phyloP scores from a whole-genome alignment of 2,113 vertebrate genomes.

The Sinocyclocheilus maitianheensis region DNA sequence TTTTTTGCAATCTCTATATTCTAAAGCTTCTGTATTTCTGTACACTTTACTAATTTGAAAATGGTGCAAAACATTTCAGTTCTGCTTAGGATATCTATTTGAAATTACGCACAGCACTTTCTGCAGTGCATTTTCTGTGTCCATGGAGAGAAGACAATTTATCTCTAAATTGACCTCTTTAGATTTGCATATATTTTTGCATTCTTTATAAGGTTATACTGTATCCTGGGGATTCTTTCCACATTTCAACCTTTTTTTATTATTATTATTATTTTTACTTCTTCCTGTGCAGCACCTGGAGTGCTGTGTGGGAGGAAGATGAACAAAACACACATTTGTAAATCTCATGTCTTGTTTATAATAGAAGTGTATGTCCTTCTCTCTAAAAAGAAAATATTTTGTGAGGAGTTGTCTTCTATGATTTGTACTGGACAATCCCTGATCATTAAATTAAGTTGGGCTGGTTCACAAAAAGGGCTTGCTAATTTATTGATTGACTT shows the following conservation, averaged over 20 bases:
- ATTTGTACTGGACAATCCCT: constrained; percentile 71
- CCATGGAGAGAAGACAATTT: constrained; percentile 43
- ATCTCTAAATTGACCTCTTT: constrained; percentile 21
- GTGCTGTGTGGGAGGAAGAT: constrained; percentile 71
- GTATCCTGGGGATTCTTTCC: constrained; percentile 60
- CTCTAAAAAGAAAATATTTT: constrained; percentile 72
- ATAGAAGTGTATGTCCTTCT: constrained; percentile 70
- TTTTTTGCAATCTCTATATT: not conserved
- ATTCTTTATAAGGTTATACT: constrained; percentile 54
- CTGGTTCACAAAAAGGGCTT: constrained; percentile 66
- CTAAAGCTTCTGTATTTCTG: not conserved
- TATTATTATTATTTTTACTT: constrained; percentile 54
- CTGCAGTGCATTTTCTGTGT: not conserved
- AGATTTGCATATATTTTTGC: constrained; percentile 36
- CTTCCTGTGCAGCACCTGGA: constrained; percentile 76
- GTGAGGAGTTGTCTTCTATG: constrained; percentile 66
- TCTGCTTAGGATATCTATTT: not conserved
- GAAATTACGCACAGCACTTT: not conserved
- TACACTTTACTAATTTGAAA: not conserved
- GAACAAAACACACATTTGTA: constrained; percentile 68
- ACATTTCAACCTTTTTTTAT: constrained; percentile 41
- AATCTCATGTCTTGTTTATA: constrained; percentile 70
- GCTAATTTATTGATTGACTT: constrained; percentile 62
- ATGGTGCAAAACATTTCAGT: not conserved
- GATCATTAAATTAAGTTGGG: constrained; percentile 67